Evolutionary conservation across 2,797 vertebrate species (phyloP).

Genomic region (Rhinogobio ventralis): DNA sequence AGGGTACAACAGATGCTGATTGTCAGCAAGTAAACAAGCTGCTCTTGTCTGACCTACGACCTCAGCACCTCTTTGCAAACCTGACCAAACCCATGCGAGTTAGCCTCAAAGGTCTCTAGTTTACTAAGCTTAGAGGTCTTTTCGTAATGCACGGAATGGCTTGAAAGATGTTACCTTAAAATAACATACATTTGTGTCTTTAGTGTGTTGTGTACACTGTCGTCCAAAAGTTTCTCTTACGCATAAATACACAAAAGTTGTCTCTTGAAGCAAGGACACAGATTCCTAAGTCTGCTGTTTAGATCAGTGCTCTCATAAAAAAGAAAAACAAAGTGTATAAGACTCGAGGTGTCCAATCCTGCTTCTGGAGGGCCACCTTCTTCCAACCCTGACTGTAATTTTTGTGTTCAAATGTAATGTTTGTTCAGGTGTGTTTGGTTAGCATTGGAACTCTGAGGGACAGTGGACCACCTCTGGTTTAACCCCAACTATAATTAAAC

Average conservation of each 20-base stretch:
- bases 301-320: slow-evolving; percentile 60
- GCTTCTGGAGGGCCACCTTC: slow-evolving; percentile 1
- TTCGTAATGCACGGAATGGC: slow-evolving; percentile 65
- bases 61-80: slow-evolving; percentile 17
- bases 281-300: slow-evolving; percentile 65
- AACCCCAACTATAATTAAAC: neutral
- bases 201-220: slow-evolving; percentile 67
- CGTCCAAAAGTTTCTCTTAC: slow-evolving; percentile 61
- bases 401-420: neutral
- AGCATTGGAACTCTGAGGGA: neutral
- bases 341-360: neutral
- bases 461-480: neutral
- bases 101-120: slow-evolving; percentile 71
- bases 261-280: slow-evolving; percentile 66
- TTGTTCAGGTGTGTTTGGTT: neutral
- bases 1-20: slow-evolving; percentile 48
- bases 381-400: neutral
- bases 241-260: slow-evolving; percentile 70
- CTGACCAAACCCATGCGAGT: slow-evolving; percentile 46
- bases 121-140: slow-evolving; percentile 67
- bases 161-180: slow-evolving; percentile 60
- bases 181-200: slow-evolving; percentile 64
- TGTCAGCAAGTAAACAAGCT: slow-evolving; percentile 31
- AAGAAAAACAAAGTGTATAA: slow-evolving; percentile 61
- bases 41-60: slow-evolving; percentile 43